phyloP scores from a whole-genome alignment of 1,140 invertebrate genomes.

The Danaus melanippus region DNA sequence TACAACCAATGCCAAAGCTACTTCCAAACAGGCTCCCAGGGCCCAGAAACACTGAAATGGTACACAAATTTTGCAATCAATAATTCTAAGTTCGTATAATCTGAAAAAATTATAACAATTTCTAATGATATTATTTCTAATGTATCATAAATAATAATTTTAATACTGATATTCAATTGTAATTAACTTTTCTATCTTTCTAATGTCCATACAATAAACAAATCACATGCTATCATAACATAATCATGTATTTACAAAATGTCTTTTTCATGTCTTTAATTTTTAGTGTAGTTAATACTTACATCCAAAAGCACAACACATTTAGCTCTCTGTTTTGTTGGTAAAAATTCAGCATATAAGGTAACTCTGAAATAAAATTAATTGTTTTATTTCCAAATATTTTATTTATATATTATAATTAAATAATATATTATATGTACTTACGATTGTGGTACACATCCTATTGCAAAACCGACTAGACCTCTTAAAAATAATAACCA shows the following conservation, averaged over 20 bases:
- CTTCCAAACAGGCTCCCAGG: slow-evolving; percentile 93
- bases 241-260: too few species aligned
- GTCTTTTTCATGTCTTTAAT: too few species aligned
- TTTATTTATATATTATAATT: background rate
- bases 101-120: too few species aligned
- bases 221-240: too few species aligned
- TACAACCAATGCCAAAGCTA: slow-evolving; percentile 89
- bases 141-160: too few species aligned
- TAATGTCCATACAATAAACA: too few species aligned
- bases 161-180: too few species aligned
- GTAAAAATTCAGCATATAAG: slow-evolving; percentile 96
- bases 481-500: slow-evolving; percentile 93
- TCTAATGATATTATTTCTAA: too few species aligned
- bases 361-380: slow-evolving; percentile 82
- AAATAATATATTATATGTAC: slow-evolving; percentile 51
- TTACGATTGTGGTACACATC: slow-evolving; percentile 97
- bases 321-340: slow-evolving; percentile 92
- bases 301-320: slow-evolving; percentile 96
- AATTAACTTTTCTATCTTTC: too few species aligned
- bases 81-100: background rate
- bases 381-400: slow-evolving; percentile 7
- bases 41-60: slow-evolving; percentile 93
- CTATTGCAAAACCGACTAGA: slow-evolving; percentile 95
- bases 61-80: slow-evolving; percentile 7
- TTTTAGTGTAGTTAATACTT: slow-evolving; percentile 58